Evolutionary conservation across 2,113 vertebrate species (phyloP), one percentile per base, ranked within the genome.

Genomic region (Lophochroa leadbeateri): DNA sequence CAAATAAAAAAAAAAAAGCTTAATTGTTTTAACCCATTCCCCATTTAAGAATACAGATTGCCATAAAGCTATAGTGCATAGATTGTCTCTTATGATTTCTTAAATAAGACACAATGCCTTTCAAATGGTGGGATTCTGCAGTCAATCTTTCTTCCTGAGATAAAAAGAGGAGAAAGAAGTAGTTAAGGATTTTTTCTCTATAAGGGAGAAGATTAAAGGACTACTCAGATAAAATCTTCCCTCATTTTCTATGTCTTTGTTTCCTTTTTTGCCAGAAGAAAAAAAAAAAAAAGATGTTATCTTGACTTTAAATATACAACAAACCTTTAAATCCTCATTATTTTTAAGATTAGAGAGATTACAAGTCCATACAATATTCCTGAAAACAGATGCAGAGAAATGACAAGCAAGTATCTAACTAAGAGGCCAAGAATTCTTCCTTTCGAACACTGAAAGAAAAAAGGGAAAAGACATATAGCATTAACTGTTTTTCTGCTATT

Each of bases 271-370:
- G 33, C 29, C 49, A 74, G 35, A 53, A 80, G 35, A 15, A 79
- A 68, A 35, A 91, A 46, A 46, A 94, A 76, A 86, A 72, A 5
- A 50, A 90, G 28, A 74, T 52, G 58, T 90, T 96, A 90, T 91
- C 78, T 94, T 60, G 58, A 52, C 57, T 90, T 97, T 82, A 96
- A 94, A 89, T 37, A 44, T 50, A 86, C 87, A 95, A 72, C 25
- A 95, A 95, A 94, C 78, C 49, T 87, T 97, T 95, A 96, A 97
- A 94, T 85, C 87, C 80, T 95, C 88, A 82, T 94, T 95, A 96
- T 95, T 95, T 60, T 83, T 72, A 92, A 94, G 82, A 93, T 72
- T 92, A 86, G 55, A 79, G 68, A 94, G 86, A 91, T 96, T 97
- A 95, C 70, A 91, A 67, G 23, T 58, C 58, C n/a, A 44, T 83